A percentile compares a stretch with the other conserved stretches of the same genome.
Conservation (phyloP, 2,888 invertebrate genomes). For the Dryobota labecula region DNA sequence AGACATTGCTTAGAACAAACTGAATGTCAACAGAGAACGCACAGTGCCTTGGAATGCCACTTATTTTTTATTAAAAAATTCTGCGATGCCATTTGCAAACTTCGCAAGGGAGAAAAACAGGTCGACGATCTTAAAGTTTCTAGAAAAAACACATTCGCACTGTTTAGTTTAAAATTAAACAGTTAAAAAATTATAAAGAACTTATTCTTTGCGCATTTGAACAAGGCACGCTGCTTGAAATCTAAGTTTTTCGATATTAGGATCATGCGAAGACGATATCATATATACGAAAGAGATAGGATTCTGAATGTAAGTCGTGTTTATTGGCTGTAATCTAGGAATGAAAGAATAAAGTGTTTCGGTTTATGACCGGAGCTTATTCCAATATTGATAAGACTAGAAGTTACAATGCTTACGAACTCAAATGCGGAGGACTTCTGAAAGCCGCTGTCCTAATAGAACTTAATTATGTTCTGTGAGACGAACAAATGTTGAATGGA, state of each 20-base stretch:
- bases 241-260: conserved; percentile 16
- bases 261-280: conserved; percentile 20
- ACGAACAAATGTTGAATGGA: background rate
- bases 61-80: conserved; percentile 40
- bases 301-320: conserved; percentile 31
- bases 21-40: conserved; percentile 16
- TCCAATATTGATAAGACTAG: conserved; percentile 19
- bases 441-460: conserved; percentile 3
- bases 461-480: background rate
- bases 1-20: conserved; percentile 6
- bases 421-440: background rate
- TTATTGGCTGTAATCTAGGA: conserved; percentile 33
- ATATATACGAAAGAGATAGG: conserved; percentile 39
- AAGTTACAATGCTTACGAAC: conserved; percentile 10
- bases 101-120: conserved; percentile 27
- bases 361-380: conserved; percentile 32
- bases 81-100: conserved; percentile 27
- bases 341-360: conserved; percentile 32
- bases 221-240: conserved; percentile 1
- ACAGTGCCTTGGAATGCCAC: conserved; percentile 4
- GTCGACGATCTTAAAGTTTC: conserved; percentile 11
- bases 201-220: background rate
- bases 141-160: conserved; percentile 20
- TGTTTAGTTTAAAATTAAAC: conserved; percentile 29
- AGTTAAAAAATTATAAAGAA: background rate